Evolutionary conservation across 1,140 invertebrate genomes (phyloP).

Genomic region (Sitodiplosis mosellana): DNA sequence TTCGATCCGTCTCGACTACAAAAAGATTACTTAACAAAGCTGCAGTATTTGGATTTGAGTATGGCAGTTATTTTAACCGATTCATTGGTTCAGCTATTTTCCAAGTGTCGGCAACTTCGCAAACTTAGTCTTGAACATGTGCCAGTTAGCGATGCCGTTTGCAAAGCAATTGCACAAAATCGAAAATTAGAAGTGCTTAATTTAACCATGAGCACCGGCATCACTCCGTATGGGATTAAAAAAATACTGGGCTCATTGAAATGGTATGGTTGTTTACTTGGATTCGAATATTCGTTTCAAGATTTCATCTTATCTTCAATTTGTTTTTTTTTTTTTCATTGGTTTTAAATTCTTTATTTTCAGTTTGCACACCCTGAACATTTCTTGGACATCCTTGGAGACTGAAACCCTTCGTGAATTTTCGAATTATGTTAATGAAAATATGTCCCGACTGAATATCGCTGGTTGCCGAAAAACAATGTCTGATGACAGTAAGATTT

Average conservation of each 20-base stretch:
- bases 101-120: slow-evolving; percentile 44
- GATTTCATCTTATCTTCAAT: background rate
- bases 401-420: slow-evolving; percentile 37
- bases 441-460: slow-evolving; percentile 54
- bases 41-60: slow-evolving; percentile 71
- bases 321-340: slow-evolving; percentile 8
- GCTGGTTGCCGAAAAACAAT: slow-evolving; percentile 59
- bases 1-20: slow-evolving; percentile 20
- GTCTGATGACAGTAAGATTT: slow-evolving; percentile 50
- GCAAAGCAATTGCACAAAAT: slow-evolving; percentile 44
- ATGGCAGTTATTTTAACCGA: slow-evolving; percentile 44
- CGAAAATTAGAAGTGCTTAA: slow-evolving; percentile 48
- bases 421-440: slow-evolving; percentile 37
- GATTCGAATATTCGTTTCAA: slow-evolving; percentile 12
- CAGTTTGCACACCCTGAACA: slow-evolving; percentile 54
- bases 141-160: slow-evolving; percentile 37
- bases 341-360: slow-evolving; percentile 9
- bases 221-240: slow-evolving; percentile 37
- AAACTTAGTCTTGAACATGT: slow-evolving; percentile 73
- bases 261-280: slow-evolving; percentile 38
- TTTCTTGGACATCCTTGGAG: slow-evolving; percentile 62
- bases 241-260: slow-evolving; percentile 37
- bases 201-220: slow-evolving; percentile 49
- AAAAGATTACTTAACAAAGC: slow-evolving; percentile 24
- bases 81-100: slow-evolving; percentile 42